These are phyloP conservation scores for Operophtera brumata DNA, from an alignment of 2,888 invertebrate species.

Conservation along the genomic window DNA sequence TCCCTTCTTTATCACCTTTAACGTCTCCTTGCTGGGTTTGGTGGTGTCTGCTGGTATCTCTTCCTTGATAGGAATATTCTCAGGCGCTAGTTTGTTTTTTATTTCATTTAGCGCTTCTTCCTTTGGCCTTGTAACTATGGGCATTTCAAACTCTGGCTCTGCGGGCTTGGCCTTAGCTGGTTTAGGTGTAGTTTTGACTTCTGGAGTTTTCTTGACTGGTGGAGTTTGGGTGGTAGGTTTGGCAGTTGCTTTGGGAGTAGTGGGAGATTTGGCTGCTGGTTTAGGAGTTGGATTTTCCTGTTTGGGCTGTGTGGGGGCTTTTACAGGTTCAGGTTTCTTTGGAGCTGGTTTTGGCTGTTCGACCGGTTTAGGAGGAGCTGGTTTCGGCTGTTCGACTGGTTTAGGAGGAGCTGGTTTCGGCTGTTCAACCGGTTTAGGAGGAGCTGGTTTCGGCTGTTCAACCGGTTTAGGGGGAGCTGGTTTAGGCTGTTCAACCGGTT, in stretches of 20 bases:
- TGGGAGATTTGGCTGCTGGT: conserved; percentile 22
- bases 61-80: conserved; percentile 76
- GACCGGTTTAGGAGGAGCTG: conserved; percentile 8
- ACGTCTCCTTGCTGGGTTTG: conserved; percentile 75
- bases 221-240: conserved; percentile 16
- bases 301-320: conserved; percentile 6
- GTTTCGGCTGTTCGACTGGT: conserved; percentile 10
- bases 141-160: conserved; percentile 19
- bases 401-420: conserved; percentile 16
- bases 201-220: conserved; percentile 27
- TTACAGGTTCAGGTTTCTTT: conserved; percentile 11
- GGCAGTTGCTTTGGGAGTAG: conserved; percentile 20
- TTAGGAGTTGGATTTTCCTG: conserved; percentile 31
- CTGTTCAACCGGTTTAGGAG: conserved; percentile 5
- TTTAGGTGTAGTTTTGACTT: conserved; percentile 27
- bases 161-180: conserved; percentile 24
- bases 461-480: conserved; percentile 9
- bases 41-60: conserved; percentile 77
- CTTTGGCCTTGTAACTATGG: conserved; percentile 23
- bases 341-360: conserved; percentile 16
- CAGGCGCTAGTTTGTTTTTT: conserved; percentile 38
- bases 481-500: conserved; percentile 8
- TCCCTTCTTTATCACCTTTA: conserved; percentile 82
- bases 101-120: conserved; percentile 19
- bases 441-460: conserved; percentile 11